phyloP scores from a whole-genome alignment of 53 echinoderm and acorn worm species.

The Paracentrotus lividus region DNA sequence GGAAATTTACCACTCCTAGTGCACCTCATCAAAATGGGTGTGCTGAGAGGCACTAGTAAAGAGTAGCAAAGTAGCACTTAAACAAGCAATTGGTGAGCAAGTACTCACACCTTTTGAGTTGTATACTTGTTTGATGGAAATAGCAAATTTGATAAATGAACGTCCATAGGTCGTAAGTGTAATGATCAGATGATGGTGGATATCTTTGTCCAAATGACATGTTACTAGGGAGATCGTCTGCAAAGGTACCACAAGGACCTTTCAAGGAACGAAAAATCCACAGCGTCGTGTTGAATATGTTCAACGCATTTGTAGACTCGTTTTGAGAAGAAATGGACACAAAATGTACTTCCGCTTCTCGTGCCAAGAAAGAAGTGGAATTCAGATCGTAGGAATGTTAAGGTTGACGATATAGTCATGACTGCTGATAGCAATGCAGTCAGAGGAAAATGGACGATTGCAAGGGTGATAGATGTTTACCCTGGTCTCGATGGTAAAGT shows the following conservation, averaged over 20 bases:
- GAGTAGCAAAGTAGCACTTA: slow-evolving; percentile 78
- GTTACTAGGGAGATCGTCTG: slow-evolving; percentile 71
- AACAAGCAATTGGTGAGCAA: slow-evolving; percentile 84
- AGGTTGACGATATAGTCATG: slow-evolving; percentile 75
- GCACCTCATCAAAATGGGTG: slow-evolving; percentile 90
- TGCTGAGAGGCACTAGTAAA: slow-evolving; percentile 81
- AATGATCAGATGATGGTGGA: slow-evolving; percentile 81
- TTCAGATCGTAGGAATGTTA: slow-evolving; percentile 72
- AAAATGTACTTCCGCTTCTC: slow-evolving; percentile 71
- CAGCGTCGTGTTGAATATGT: slow-evolving; percentile 76
- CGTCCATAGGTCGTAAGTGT: slow-evolving; percentile 79
- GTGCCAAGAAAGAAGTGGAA: slow-evolving; percentile 79
- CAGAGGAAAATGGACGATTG: slow-evolving; percentile 78
- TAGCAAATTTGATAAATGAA: slow-evolving; percentile 80
- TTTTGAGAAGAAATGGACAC: slow-evolving; percentile 76
- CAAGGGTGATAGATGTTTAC: slow-evolving; percentile 70
- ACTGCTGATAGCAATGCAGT: slow-evolving; percentile 70
- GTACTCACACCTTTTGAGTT: slow-evolving; percentile 82
- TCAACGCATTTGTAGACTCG: slow-evolving; percentile 75
- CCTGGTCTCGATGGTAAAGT: slow-evolving; percentile 76
- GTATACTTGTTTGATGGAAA: slow-evolving; percentile 77
- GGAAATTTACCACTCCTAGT: slow-evolving; percentile 83
- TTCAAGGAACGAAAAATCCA: slow-evolving; percentile 75
- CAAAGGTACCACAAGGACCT: slow-evolving; percentile 78
- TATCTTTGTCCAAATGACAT: slow-evolving; percentile 84